A percentile compares a stretch with the other conserved stretches of the same genome.
Conservation (phyloP, 2,797 vertebrate genomes). For the Paguma larvata region DNA sequence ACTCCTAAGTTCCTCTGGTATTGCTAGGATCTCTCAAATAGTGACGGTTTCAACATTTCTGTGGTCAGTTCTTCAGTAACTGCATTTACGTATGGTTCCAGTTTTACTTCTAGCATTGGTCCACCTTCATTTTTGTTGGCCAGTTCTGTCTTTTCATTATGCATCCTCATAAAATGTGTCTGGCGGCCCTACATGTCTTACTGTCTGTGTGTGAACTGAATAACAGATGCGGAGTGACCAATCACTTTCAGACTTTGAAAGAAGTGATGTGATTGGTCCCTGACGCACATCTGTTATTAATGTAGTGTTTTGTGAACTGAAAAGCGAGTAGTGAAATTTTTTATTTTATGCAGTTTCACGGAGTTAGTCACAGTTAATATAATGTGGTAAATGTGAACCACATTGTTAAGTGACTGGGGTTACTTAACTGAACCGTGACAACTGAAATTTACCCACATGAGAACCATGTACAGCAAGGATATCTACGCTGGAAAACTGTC, state of each 20-base stretch:
- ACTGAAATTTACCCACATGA: background rate
- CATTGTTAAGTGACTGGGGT: background rate
- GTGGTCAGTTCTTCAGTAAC: background rate
- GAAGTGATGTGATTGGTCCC: background rate
- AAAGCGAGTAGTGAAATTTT: background rate
- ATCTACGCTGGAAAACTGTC: background rate
- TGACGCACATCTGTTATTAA: background rate
- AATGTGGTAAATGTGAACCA: background rate
- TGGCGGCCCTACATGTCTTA: background rate
- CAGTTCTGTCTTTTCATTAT: constrained; percentile 22
- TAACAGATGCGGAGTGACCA: background rate
- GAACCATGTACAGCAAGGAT: background rate
- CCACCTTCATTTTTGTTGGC: background rate
- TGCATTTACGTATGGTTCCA: background rate
- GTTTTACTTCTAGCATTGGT: background rate
- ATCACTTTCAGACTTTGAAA: constrained; percentile 5
- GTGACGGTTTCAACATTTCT: background rate
- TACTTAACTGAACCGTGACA: constrained; percentile 15
- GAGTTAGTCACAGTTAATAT: background rate
- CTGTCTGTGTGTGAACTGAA: background rate
- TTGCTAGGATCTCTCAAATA: background rate
- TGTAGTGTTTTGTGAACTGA: background rate
- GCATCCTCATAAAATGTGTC: background rate
- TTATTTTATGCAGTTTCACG: background rate
- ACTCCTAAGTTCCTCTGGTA: background rate